A percentile compares a stretch with the other conserved stretches of the same genome.
Evolutionary conservation across 1,140 invertebrate genomes (phyloP).

Genomic region (Dendroctonus valens): DNA sequence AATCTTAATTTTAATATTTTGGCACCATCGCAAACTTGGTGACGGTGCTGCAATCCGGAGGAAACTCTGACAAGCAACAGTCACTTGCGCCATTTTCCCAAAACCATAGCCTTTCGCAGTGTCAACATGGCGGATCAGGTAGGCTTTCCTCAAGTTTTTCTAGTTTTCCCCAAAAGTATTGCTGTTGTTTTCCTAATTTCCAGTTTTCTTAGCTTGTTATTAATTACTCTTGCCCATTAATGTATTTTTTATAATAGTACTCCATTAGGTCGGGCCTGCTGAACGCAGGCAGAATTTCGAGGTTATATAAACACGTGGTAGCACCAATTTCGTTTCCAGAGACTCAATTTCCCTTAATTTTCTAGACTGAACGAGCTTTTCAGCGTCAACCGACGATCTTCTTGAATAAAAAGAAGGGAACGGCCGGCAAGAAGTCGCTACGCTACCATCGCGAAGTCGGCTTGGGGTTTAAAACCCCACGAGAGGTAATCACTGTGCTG

Average conservation of each 20-base stretch:
- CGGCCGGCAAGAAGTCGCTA: constrained; percentile 66
- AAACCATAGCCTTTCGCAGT: constrained; percentile 19
- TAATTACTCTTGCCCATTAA: no score
- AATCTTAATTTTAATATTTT: no score
- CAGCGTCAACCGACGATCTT: constrained; percentile 97
- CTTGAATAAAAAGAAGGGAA: constrained; percentile 84
- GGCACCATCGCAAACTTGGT: no score
- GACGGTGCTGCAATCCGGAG: background rate
- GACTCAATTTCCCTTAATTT: constrained; percentile 33
- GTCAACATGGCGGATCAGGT: constrained; percentile 50
- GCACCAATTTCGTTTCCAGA: background rate
- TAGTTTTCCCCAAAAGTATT: constrained; percentile 3
- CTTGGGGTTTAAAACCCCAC: constrained; percentile 97
- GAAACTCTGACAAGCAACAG: background rate
- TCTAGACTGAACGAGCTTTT: constrained; percentile 51
- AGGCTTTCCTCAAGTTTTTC: constrained; percentile 36
- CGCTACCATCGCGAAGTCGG: constrained; percentile 92
- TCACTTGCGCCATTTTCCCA: background rate
- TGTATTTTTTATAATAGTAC: no score
- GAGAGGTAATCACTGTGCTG: constrained; percentile 72
- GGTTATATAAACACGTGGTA: constrained; percentile 33
- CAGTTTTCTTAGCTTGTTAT: no score
- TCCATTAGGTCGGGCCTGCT: no score
- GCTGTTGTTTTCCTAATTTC: no score
- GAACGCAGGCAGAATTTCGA: background rate